Percentiles rank a stretch among this genome's conserved stretches.
Evolutionary conservation across 2,797 vertebrate species (phyloP).

Genomic region (Rhabdophis nuchalis): DNA sequence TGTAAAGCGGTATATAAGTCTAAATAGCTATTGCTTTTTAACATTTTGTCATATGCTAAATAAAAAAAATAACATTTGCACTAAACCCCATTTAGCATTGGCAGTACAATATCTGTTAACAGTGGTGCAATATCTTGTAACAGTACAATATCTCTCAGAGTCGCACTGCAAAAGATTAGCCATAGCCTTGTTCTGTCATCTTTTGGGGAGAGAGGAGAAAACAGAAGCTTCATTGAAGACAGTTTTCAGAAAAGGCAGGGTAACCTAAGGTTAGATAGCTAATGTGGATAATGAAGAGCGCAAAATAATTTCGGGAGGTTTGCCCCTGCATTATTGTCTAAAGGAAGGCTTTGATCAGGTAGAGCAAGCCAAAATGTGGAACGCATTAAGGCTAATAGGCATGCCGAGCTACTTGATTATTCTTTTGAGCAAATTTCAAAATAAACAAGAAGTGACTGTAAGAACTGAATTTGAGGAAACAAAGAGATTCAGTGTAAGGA

Average conservation of each 20-base stretch:
- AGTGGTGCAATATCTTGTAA: background rate
- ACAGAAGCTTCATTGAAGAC: background rate
- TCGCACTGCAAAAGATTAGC: background rate
- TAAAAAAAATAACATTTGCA: background rate
- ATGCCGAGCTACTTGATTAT: background rate
- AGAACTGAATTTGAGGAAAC: background rate
- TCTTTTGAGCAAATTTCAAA: background rate
- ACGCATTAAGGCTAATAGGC: background rate
- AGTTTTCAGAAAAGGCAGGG: background rate
- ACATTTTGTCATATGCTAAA: background rate
- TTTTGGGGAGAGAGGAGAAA: background rate
- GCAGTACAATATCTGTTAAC: background rate
- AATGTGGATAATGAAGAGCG: background rate
- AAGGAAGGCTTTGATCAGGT: background rate
- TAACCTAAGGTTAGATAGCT: background rate
- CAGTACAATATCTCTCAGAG: background rate
- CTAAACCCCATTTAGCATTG: background rate
- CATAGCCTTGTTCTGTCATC: background rate
- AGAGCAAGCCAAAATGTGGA: background rate
- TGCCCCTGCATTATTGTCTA: background rate
- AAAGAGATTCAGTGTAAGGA: background rate
- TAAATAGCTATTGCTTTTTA: background rate
- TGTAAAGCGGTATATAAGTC: too few relatives aligned
- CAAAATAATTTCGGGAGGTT: background rate
- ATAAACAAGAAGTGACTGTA: background rate